Conservation (phyloP, 2,888 invertebrate species). For the Eurytoma adleriae region DNA sequence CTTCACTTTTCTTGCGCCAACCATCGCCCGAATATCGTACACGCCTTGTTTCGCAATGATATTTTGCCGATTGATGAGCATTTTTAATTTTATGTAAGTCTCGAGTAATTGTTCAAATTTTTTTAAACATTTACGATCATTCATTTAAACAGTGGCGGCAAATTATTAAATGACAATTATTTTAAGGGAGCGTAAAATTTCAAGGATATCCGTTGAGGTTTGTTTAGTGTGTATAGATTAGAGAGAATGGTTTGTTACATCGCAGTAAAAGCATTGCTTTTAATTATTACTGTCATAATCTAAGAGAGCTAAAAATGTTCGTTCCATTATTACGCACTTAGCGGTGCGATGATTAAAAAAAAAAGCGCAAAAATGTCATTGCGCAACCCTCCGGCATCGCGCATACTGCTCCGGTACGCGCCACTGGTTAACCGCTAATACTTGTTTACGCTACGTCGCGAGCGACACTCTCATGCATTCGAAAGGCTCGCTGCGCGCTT, state of each 20-base stretch:
- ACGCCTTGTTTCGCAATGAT: slow-evolving; percentile 36
- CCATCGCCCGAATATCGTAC: not conserved
- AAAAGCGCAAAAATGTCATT: slow-evolving; percentile 43
- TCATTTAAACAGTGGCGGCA: too few species aligned
- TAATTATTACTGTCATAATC: slow-evolving; percentile 5
- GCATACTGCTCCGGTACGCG: not conserved
- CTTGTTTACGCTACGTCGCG: slow-evolving; percentile 48
- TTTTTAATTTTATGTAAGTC: not conserved
- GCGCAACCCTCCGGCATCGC: slow-evolving; percentile 17
- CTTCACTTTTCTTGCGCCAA: slow-evolving; percentile 43
- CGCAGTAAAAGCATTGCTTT: not conserved
- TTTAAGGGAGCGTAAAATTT: too few species aligned
- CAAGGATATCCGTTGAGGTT: too few species aligned
- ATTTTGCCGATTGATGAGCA: not conserved
- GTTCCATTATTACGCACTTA: not conserved
- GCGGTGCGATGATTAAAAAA: slow-evolving; percentile 21
- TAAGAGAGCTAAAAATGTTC: not conserved
- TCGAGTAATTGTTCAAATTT: too few species aligned
- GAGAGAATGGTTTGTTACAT: slow-evolving; percentile 2
- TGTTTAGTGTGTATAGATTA: not conserved
- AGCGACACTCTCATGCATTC: slow-evolving; percentile 49
- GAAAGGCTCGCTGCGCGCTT: slow-evolving; percentile 20
- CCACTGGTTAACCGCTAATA: slow-evolving; percentile 31
- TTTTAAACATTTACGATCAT: too few species aligned
- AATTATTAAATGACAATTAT: too few species aligned